These are phyloP conservation scores for Bradysia coprophila DNA, from an alignment of 1,140 invertebrate species.

Conservation along the genomic window DNA sequence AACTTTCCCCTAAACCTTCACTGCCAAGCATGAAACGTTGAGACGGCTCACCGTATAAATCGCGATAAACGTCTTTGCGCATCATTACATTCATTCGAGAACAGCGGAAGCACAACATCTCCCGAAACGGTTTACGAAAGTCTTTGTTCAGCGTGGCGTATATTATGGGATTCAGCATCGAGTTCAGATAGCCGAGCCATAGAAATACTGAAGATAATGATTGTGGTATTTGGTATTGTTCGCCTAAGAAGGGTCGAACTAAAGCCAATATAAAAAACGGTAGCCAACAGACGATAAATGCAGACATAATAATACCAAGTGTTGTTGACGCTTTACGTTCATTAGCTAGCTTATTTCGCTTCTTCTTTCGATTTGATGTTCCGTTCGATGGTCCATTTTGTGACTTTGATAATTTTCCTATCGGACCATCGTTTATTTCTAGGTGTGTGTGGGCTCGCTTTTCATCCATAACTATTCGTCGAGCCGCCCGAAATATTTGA, in stretches of 20 bases:
- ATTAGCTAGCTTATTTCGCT: slow-evolving; percentile 64
- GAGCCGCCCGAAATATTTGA: slow-evolving; percentile 72
- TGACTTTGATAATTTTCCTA: slow-evolving; percentile 24
- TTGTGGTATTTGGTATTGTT: slow-evolving; percentile 46
- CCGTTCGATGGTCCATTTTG: slow-evolving; percentile 23
- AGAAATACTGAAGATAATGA: slow-evolving; percentile 54
- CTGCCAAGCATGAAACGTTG: slow-evolving; percentile 22
- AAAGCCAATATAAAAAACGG: slow-evolving; percentile 91
- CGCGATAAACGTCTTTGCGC: slow-evolving; percentile 82
- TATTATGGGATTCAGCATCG: slow-evolving; percentile 80
- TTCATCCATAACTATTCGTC: slow-evolving; percentile 69
- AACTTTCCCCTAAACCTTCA: too few relatives aligned
- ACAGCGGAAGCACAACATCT: slow-evolving; percentile 76
- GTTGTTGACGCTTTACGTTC: slow-evolving; percentile 91
- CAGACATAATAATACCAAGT: slow-evolving; percentile 92
- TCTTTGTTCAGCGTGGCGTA: slow-evolving; percentile 84
- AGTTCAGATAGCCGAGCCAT: slow-evolving; percentile 90
- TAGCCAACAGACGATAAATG: slow-evolving; percentile 92
- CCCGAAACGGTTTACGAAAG: slow-evolving; percentile 82
- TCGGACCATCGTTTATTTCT: slow-evolving; percentile 50
- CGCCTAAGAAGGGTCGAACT: slow-evolving; percentile 53
- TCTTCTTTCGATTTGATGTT: slow-evolving; percentile 40
- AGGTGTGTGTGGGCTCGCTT: slow-evolving; percentile 66
- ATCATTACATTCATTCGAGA: slow-evolving; percentile 77
- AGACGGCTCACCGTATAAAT: slow-evolving; percentile 69